Base-by-base conservation (phyloP, 2,797 vertebrate genomes). In the Danio albolineatus region DNA sequence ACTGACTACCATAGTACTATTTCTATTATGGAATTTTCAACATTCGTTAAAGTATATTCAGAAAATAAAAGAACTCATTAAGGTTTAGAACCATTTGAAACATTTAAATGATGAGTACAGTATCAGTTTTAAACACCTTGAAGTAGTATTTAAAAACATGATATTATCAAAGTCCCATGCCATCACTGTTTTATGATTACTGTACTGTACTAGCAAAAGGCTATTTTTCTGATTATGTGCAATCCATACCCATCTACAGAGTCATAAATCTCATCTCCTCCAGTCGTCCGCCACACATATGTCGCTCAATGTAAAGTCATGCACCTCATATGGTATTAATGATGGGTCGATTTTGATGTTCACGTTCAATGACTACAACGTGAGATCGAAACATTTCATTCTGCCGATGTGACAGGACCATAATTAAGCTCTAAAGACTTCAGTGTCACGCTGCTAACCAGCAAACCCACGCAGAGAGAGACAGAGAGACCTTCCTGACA, bases 381-480 rank as follows among this genome's bases (percentile, higher is more conserved):
- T 53, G 39, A 44, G 66, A 72, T 74, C 39, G 61, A 82, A 82
- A 71, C 10, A 39, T 70, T 75, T 82, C 71, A 67, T 80, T 61
- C 73, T 60, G 36, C 1, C 6, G 10, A 43, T 79, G 70, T 81
- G 78, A 80, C 83, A 73, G 54, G 21, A 21, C 62, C 69, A 70
- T 82, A 86, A 83, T 86, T 83, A 86, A 79, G 44, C 39, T 21
- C 71, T 60, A 67, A 80, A 81, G 75, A 78, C 67, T 78, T 73
- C 76, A 73, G 43, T 70, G 65, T 76, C 53, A 76, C 43, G 61
- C 51, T 21, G 39, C 64, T 73, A 74, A 70, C 74, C 54, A 54
- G 17, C 10, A 59, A 41, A 41, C 69, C 57, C 71, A 76, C 19
- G 1, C 72, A 73, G 13, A 72, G 44, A 70, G 10, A 48, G 3